Evolutionary conservation across 1,140 invertebrate genomes (phyloP).

Genomic region (Cylas formicarius): DNA sequence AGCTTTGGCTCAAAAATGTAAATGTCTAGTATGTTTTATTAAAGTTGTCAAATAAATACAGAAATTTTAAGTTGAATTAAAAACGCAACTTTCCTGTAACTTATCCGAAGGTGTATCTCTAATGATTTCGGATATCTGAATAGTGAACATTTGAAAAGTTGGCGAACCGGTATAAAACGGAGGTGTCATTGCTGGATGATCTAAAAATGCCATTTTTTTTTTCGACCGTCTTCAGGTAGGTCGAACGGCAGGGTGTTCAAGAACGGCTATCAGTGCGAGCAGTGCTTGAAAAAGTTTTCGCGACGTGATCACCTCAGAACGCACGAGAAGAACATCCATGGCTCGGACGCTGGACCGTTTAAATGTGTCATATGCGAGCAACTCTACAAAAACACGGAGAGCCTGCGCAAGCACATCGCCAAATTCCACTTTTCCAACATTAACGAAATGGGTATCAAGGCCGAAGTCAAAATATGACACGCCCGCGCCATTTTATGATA

Average conservation of each 20-base stretch:
- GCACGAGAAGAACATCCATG: conserved; percentile 43
- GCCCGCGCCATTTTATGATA: background rate
- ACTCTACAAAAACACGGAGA: conserved; percentile 42
- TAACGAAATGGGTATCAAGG: conserved; percentile 19
- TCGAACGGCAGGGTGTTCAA: conserved; percentile 14
- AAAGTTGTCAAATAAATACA: too few relatives aligned
- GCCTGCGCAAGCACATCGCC: conserved; percentile 42
- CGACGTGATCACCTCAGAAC: conserved; percentile 41
- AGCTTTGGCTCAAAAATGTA: too few relatives aligned
- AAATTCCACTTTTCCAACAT: conserved; percentile 38
- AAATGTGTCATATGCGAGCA: conserved; percentile 39
- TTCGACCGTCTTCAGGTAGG: too few relatives aligned
- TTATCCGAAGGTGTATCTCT: too few relatives aligned
- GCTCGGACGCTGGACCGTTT: conserved; percentile 42
- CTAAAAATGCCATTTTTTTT: too few relatives aligned
- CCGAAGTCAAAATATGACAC: conserved; percentile 22
- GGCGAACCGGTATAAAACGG: too few relatives aligned
- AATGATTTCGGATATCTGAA: too few relatives aligned
- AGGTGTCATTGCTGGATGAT: too few relatives aligned
- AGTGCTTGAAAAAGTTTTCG: conserved; percentile 40
- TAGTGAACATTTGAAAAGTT: too few relatives aligned
- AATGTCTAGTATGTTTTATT: too few relatives aligned
- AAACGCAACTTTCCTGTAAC: too few relatives aligned
- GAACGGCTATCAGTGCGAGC: conserved; percentile 35
- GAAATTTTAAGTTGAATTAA: too few relatives aligned